phyloP scores from a whole-genome alignment of 2,113 vertebrate genomes.

The Leucosticte australis region DNA sequence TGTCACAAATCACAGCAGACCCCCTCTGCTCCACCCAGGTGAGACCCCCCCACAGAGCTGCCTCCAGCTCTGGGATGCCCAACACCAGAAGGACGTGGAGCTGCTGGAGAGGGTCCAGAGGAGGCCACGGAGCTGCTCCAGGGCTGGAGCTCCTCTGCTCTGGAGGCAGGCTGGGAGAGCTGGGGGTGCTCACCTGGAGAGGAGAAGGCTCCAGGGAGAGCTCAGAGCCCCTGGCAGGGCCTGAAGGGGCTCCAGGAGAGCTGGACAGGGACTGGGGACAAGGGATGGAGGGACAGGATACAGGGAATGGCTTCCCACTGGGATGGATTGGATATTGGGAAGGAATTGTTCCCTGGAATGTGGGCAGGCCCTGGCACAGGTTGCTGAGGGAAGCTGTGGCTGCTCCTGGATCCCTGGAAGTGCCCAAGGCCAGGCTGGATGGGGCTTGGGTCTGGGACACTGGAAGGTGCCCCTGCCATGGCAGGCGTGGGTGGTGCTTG shows the following conservation, averaged over 20 bases:
- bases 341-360: neutral
- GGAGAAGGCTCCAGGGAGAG: rapidly evolving
- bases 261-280: neutral
- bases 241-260: neutral
- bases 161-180: neutral
- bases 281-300: neutral
- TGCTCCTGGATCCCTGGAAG: neutral
- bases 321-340: rapidly evolving
- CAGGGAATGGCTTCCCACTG: neutral
- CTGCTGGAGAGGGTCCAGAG: neutral
- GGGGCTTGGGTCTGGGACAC: neutral
- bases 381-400: neutral
- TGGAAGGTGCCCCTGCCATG: neutral
- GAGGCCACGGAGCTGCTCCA: rapidly evolving
- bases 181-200: neutral
- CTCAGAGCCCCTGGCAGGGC: rapidly evolving
- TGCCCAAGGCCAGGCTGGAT: neutral
- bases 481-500: neutral
- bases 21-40: neutral
- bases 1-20: neutral
- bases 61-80: neutral
- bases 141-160: neutral
- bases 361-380: neutral
- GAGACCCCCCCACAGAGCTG: neutral
- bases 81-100: neutral